These are phyloP conservation scores for Cheirogaleus medius DNA, from an alignment of 2,113 vertebrate species.

Conservation along the genomic window DNA sequence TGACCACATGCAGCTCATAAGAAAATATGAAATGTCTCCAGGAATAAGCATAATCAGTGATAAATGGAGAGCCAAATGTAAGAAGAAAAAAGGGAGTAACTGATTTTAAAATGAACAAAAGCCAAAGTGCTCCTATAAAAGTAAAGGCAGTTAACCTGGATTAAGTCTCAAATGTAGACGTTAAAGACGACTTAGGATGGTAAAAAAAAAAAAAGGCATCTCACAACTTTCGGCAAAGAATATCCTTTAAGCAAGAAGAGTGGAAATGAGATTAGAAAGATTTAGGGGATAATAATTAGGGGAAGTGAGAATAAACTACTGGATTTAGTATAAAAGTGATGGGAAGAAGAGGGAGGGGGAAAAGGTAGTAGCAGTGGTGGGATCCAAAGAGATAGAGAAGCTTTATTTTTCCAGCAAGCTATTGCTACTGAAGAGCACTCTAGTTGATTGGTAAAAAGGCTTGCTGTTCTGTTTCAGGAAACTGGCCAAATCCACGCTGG, in stretches of 20 bases:
- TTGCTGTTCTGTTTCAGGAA: slow-evolving; percentile 84
- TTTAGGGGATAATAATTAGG: not conserved
- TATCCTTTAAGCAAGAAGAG: not conserved
- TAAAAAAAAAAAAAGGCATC: not conserved
- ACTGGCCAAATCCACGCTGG: slow-evolving; percentile 92
- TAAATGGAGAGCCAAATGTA: not conserved
- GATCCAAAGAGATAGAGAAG: not conserved
- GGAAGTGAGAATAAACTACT: not conserved
- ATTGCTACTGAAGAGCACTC: not conserved
- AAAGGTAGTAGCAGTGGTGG: not conserved
- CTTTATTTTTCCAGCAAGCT: not conserved
- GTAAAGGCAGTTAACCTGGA: not conserved
- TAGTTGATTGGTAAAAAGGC: not conserved
- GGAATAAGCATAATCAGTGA: not conserved
- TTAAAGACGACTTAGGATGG: not conserved
- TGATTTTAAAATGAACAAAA: not conserved
- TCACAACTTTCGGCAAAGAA: not conserved
- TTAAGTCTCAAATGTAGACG: not conserved
- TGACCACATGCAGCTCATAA: not conserved
- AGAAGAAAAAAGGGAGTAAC: not conserved
- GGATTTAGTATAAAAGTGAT: not conserved
- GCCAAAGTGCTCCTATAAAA: not conserved
- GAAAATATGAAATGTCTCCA: not conserved
- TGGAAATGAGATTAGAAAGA: not conserved
- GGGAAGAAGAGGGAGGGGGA: not conserved